Evolutionary conservation across 2,888 invertebrate genomes (phyloP), one percentile per base, ranked within the genome.

Genomic region (Lucinisca nassula): DNA sequence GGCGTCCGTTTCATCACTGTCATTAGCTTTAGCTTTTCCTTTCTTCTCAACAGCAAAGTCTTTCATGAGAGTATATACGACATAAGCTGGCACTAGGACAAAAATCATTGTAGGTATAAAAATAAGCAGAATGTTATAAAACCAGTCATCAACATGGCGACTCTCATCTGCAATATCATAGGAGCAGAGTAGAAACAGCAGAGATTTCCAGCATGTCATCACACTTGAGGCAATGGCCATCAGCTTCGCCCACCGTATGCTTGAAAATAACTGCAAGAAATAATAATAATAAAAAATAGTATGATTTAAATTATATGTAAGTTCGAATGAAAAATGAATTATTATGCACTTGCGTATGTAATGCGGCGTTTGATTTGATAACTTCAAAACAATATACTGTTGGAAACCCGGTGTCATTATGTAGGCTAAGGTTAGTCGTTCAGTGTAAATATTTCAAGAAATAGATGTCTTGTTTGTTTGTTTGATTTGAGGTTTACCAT

Each of bases 61-160:
- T 37, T 37, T 37, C 38, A 72, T 72, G 27, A 72, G 72, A n/a
- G 6, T 24, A 72, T 10, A 72, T 10, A 37, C 38, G 4, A 21
- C 72, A 24, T 72, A 72, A n/a, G 72, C 72, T 72, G 72, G 72
- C n/a, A 40, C 37, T 17, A 40, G 27, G 4, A 72, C 21, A 37
- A 37, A 72, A 8, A 72, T n/a, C n/a, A 37, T 6, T 10, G 37
- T 72, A 10, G 72, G 72, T 24, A 72, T 3, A 21, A 72, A 21
- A 21, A 72, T 24, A 4, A 72, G n/a, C 4, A n/a, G 10, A 40
- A 72, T 72, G 14, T 72, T 40, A 37, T 35, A n/a, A 24, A 72
- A 72, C 72, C 72, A 72, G 72, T 40, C 72, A 24, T 72, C 72
- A 72, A 72, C 37, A 72, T 72, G 72, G 24, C 38, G 35, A n/a